Evolutionary conservation across 2,888 invertebrate species (phyloP).

Genomic region (Teleiodes luculella): DNA sequence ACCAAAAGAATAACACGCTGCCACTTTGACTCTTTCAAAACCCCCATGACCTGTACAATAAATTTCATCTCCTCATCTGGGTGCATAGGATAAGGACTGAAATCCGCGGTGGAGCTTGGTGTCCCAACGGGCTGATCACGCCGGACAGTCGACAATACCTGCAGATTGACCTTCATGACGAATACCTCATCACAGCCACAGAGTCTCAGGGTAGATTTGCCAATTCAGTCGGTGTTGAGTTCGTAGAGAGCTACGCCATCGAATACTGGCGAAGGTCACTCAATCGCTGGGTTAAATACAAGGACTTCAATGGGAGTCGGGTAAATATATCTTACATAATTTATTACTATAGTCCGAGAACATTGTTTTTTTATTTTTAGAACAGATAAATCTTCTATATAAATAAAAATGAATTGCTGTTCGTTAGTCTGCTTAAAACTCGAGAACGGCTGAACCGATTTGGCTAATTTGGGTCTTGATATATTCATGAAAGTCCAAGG

Average conservation of each 20-base stretch:
- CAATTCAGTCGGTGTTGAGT: constrained; percentile 93
- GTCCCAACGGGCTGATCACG: constrained; percentile 89
- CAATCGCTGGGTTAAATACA: constrained; percentile 87
- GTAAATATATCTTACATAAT: too few species aligned
- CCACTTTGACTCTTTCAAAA: too few species aligned
- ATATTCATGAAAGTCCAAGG: too few species aligned
- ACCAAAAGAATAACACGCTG: neutral
- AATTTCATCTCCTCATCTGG: constrained; percentile 8
- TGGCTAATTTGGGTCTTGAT: too few species aligned
- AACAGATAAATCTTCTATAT: too few species aligned
- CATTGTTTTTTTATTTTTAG: too few species aligned
- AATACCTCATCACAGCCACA: constrained; percentile 88
- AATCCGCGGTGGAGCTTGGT: constrained; percentile 95
- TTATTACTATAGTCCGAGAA: too few species aligned
- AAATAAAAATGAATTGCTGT: too few species aligned
- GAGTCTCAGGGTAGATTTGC: constrained; percentile 96
- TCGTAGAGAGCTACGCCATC: constrained; percentile 88
- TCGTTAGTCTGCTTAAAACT: too few species aligned
- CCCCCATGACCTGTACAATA: too few species aligned
- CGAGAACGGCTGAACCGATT: too few species aligned
- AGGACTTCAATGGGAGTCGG: constrained; percentile 86
- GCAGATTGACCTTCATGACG: constrained; percentile 86
- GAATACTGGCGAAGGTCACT: constrained; percentile 87
- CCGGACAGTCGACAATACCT: constrained; percentile 88
- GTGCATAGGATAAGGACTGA: constrained; percentile 87